Evolutionary conservation across 2,797 vertebrate genomes (phyloP), one percentile per base, ranked within the genome.

Genomic region (Hybognathus amarus): DNA sequence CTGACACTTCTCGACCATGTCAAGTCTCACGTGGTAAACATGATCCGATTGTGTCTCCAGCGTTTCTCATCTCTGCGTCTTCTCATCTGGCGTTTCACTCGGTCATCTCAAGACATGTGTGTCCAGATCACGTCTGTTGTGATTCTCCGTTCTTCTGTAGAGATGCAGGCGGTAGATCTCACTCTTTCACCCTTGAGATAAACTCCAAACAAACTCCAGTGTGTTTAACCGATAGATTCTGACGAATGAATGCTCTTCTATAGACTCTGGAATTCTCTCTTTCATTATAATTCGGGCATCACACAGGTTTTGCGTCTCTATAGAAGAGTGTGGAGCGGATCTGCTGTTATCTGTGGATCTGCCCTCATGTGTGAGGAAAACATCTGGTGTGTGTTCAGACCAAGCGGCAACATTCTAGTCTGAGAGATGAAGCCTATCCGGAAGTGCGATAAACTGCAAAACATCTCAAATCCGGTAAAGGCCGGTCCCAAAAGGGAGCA

Each of bases 101-200:
- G 90, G 88, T 86, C 85, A 92, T 92, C 90, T 81, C 79, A 86
- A 12, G 47, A 83, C 88, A 86, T 38, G 88, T 90, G 89, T 88
- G 85, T 56, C 54, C 54, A n/a, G 54, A 11, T 56, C 22, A 5
- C 22, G 54, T 90, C 82, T 15, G 67, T 79, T 82, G n/a, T 67
- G 85, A 83, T 86, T 84, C 45, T 68, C 64, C 33, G 59, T 83
- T 64, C 63, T 38, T 66, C 15, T 50, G 27, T 33, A 30, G 33
- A 63, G 33, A 87, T 66, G 30, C 18, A 69, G 40, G n/a, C 0
- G 12, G 59, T 27, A 27, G 20, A 66, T 66, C 30, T n/a, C 42
- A 27, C 20, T 27, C 24, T 30, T 61, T 63, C 40, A 13, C 52
- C 40, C 56, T 77, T n/a, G 4, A 9, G 40, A 76, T 70, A 66